Base-by-base conservation (phyloP, 2,113 vertebrate species). In the Tachysurus fulvidraco region DNA sequence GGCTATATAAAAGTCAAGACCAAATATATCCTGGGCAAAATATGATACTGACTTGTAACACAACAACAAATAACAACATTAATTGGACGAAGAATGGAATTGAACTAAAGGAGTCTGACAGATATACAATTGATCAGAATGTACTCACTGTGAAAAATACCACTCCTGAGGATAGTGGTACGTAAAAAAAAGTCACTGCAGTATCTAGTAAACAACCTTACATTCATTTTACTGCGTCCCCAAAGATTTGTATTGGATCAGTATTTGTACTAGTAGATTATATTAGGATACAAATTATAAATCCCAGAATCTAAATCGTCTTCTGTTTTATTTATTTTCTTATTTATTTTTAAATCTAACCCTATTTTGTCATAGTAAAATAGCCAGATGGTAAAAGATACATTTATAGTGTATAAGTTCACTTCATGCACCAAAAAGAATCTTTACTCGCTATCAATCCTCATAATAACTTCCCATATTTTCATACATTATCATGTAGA, bases 11-110 rank as follows among this genome's bases (percentile, higher is more conserved):
- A 46, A 76, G 69, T 30, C 44, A 36, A 55, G 69, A 30, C 11
- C n/a, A 28, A 17, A 81, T 89, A 41, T 89, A 81, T 54, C 88
- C 88, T 16, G 82, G 74, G 12, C 23, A 81, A 85, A 25, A n/a
- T 28, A 30, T 89, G 10, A 59, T 0, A 50, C 83, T 89, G n/a
- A 55, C 1, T 50, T 89, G 88, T 67, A 77, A 64, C 12, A 30
- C 28, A 25, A 9, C 16, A 11, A 16, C 0, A 54, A 73, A 59
- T 54, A 5, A 0, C 0, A 0, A 1, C 17, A 36, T 85, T 46
- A 46, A 14, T 8, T 89, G 88, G 88, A 85, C 25, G 13, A 83
- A 12, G 81, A 54, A 87, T 21, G 81, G 81, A 28, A 52, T 21
- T 21, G 5, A 44, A 59, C 16, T 86, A 14, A 50, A 1, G 5